Percentiles rank a stretch among this genome's conserved stretches.
These are phyloP conservation scores for Ochotona princeps DNA, from an alignment of 2,113 vertebrate species.

Conservation along the genomic window DNA sequence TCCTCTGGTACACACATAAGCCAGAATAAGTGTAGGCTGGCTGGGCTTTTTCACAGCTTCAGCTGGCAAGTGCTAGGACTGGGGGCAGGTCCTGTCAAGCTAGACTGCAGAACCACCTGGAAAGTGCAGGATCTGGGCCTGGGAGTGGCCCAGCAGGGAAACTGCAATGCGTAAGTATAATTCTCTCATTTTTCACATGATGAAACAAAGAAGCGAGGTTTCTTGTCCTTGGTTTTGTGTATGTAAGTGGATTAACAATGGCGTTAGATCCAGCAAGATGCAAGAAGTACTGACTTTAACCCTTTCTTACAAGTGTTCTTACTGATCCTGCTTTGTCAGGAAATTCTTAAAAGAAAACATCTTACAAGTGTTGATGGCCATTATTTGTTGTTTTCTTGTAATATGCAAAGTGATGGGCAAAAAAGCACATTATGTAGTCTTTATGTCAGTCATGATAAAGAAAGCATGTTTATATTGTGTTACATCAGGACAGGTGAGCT, in stretches of 20 bases:
- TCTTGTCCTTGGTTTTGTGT: background rate
- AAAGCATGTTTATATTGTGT: background rate
- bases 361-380: background rate
- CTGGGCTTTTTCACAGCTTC: no score
- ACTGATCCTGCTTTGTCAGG: slow-evolving; percentile 14
- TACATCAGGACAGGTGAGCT: background rate
- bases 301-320: background rate
- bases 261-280: background rate
- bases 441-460: background rate
- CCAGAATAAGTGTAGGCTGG: no score
- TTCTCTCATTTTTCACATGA: background rate
- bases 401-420: background rate
- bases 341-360: background rate
- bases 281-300: slow-evolving; percentile 13
- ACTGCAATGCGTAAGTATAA: background rate
- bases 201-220: background rate
- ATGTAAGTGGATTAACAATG: background rate
- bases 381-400: background rate
- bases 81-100: no score
- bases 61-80: no score
- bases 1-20: no score
- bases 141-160: no score
- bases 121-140: no score
- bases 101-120: no score
- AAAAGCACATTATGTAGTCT: background rate